phyloP scores from a whole-genome alignment of 1,140 invertebrate genomes.

The Ostrea edulis region DNA sequence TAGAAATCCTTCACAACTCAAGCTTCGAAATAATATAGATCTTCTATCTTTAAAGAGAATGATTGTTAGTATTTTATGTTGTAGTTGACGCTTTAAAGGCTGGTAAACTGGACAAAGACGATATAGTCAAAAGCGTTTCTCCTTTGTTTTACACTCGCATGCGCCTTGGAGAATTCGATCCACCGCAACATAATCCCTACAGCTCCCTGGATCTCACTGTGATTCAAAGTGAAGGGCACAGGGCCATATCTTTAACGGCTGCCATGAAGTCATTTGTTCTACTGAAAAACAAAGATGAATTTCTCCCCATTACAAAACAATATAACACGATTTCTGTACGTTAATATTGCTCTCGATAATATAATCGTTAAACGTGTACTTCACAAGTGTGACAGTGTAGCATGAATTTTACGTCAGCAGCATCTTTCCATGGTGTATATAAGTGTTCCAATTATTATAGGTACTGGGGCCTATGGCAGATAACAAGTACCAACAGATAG shows the following conservation, averaged over 20 bases:
- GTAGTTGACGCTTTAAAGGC: slow-evolving; percentile 69
- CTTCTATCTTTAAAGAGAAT: background rate
- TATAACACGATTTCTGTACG: slow-evolving; percentile 62
- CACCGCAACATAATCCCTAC: slow-evolving; percentile 73
- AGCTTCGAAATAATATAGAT: too few relatives aligned
- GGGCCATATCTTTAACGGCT: slow-evolving; percentile 64
- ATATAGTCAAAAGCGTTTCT: slow-evolving; percentile 65
- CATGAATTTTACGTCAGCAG: too few relatives aligned
- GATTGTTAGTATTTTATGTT: slow-evolving; percentile 30
- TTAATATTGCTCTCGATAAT: background rate
- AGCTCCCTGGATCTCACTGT: slow-evolving; percentile 62
- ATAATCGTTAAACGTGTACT: background rate
- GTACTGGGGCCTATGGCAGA: slow-evolving; percentile 78
- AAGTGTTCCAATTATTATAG: slow-evolving; percentile 53
- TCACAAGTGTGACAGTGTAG: too few relatives aligned
- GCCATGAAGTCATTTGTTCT: slow-evolving; percentile 76
- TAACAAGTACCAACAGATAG: slow-evolving; percentile 74
- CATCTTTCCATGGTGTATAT: too few relatives aligned
- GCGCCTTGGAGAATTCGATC: slow-evolving; percentile 77
- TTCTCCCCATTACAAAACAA: slow-evolving; percentile 61
- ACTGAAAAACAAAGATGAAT: slow-evolving; percentile 71
- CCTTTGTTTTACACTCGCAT: slow-evolving; percentile 78
- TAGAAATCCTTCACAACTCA: too few relatives aligned
- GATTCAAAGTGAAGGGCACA: slow-evolving; percentile 70
- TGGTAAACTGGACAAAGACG: slow-evolving; percentile 63